Evolutionary conservation across 2,888 invertebrate genomes (phyloP).

Genomic region (Aethes cnicana): DNA sequence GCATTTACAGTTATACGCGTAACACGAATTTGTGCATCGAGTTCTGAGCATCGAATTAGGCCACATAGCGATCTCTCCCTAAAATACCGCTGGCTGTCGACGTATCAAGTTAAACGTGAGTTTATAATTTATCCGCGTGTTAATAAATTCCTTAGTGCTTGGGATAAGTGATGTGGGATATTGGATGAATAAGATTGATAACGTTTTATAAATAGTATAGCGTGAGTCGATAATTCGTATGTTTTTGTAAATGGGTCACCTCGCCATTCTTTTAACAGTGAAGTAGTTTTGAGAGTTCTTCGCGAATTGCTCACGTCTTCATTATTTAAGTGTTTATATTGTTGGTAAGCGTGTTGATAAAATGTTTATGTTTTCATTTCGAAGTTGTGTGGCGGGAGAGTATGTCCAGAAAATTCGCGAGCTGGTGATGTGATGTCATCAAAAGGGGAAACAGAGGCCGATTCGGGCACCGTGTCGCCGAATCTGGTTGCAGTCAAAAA

Average conservation of each 20-base stretch:
- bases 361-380: slow-evolving; percentile 54
- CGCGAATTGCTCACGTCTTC: slow-evolving; percentile 39
- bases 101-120: slow-evolving; percentile 80
- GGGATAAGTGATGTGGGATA: slow-evolving; percentile 42
- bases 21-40: slow-evolving; percentile 83
- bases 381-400: slow-evolving; percentile 74
- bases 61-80: slow-evolving; percentile 84
- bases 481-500: slow-evolving; percentile 70
- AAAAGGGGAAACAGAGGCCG: slow-evolving; percentile 82
- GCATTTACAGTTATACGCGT: slow-evolving; percentile 81
- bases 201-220: slow-evolving; percentile 62
- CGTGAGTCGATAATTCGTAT: slow-evolving; percentile 76
- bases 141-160: slow-evolving; percentile 40
- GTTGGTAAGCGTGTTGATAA: slow-evolving; percentile 16
- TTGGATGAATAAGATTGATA: slow-evolving; percentile 52
- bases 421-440: slow-evolving; percentile 81
- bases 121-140: slow-evolving; percentile 57
- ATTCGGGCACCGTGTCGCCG: slow-evolving; percentile 80
- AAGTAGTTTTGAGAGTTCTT: slow-evolving; percentile 61
- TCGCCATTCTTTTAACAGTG: slow-evolving; percentile 76
- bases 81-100: slow-evolving; percentile 83
- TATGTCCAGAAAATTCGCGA: slow-evolving; percentile 74
- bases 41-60: slow-evolving; percentile 82
- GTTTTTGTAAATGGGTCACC: slow-evolving; percentile 82
- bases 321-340: slow-evolving; percentile 12